A percentile compares a stretch with the other conserved stretches of the same genome.
phyloP scores from a whole-genome alignment of 2,113 vertebrate genomes.

The Psammodynastes pulverulentus region DNA sequence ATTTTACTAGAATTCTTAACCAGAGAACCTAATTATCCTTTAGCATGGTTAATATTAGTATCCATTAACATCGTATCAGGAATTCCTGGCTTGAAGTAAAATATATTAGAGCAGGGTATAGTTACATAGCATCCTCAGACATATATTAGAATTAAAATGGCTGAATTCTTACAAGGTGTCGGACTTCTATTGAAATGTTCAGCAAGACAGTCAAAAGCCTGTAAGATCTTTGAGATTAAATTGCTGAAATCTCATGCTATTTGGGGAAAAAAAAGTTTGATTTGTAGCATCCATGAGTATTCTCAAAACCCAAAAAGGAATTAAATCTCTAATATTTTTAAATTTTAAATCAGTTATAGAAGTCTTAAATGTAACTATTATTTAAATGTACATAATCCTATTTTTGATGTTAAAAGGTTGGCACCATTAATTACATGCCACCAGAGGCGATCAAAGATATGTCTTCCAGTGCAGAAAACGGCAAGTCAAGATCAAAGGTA shows the following conservation, averaged over 20 bases:
- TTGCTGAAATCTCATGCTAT: background rate
- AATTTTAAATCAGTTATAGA: background rate
- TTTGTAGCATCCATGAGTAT: background rate
- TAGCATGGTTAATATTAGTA: background rate
- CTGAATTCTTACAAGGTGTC: background rate
- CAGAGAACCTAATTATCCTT: background rate
- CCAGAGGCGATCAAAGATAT: conserved; percentile 95
- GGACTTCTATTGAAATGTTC: background rate
- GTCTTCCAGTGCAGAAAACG: conserved; percentile 81
- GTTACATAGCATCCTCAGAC: background rate
- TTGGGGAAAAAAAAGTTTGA: background rate
- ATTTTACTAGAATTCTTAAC: background rate
- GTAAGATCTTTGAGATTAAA: background rate
- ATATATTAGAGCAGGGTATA: background rate
- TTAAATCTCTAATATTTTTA: background rate
- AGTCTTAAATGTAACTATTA: background rate
- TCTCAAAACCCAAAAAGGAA: background rate
- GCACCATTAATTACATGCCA: conserved; percentile 97
- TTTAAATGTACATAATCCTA: background rate
- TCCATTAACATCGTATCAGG: background rate
- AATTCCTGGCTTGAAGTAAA: background rate
- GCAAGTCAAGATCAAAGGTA: conserved; percentile 89
- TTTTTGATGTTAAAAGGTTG: conserved; percentile 75
- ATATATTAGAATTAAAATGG: background rate
- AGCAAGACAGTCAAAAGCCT: background rate